A percentile compares a stretch with the other conserved stretches of the same genome.
Conservation (phyloP, 1,140 invertebrate species). For the Druon quercuslanigerum region DNA sequence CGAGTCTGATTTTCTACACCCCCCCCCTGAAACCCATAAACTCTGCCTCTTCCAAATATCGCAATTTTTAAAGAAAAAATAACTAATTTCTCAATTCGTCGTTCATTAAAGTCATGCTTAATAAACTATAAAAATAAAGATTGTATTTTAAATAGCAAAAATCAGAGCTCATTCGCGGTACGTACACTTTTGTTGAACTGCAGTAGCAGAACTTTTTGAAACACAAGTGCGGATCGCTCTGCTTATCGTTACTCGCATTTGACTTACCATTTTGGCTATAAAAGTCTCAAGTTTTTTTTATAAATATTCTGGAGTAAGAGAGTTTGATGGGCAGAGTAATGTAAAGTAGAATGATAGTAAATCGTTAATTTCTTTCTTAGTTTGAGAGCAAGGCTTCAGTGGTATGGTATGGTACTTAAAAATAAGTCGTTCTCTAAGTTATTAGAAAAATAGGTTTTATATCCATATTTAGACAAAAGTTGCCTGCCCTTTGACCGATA, state of each 20-base stretch:
- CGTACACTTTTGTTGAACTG: too few species aligned
- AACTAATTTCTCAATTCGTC: slow-evolving; percentile 30
- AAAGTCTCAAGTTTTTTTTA: not conserved
- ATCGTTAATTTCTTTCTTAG: slow-evolving; percentile 24
- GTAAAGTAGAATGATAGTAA: not conserved
- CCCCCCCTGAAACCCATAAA: not conserved
- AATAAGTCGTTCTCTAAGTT: slow-evolving; percentile 71
- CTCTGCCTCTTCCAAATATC: not conserved
- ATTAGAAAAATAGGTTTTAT: slow-evolving; percentile 76
- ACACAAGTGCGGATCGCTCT: too few species aligned
- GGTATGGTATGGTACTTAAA: slow-evolving; percentile 69
- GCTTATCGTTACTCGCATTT: too few species aligned
- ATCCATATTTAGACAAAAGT: slow-evolving; percentile 74
- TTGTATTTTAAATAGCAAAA: not conserved
- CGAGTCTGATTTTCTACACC: slow-evolving; percentile 43
- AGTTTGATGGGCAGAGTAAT: not conserved
- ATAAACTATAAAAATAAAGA: not conserved
- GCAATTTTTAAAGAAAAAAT: not conserved
- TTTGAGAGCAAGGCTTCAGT: slow-evolving; percentile 75
- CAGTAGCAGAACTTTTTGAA: too few species aligned
- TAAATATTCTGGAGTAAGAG: not conserved
- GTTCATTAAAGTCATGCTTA: slow-evolving; percentile 17
- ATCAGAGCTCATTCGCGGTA: too few species aligned
- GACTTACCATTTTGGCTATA: too few species aligned
- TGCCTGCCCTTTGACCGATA: slow-evolving; percentile 75